These are phyloP conservation scores for Callaeas wilsoni DNA, from an alignment of 2,113 vertebrate species.

Conservation along the genomic window DNA sequence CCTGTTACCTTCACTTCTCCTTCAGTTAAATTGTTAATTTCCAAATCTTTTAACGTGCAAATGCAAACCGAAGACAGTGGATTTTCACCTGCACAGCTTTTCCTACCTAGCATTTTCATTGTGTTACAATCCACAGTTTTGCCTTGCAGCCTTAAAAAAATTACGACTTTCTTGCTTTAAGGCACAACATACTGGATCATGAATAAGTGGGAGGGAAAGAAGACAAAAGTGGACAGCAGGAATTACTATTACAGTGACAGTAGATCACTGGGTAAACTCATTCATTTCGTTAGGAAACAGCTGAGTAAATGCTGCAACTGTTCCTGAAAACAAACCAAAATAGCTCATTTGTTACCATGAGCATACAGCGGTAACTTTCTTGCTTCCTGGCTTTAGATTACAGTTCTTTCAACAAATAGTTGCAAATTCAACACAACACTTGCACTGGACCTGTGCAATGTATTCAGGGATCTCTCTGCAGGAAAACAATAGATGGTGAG, in stretches of 20 bases:
- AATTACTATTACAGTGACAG: neutral
- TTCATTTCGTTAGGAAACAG: neutral
- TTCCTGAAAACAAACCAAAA: neutral
- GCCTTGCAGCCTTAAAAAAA: neutral
- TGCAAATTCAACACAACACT: neutral
- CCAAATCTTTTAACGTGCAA: neutral
- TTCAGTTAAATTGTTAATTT: neutral
- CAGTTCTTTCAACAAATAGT: neutral
- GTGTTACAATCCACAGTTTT: neutral
- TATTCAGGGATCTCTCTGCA: neutral
- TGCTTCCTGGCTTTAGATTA: neutral
- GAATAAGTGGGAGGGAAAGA: neutral
- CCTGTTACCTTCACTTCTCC: neutral
- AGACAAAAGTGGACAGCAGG: neutral
- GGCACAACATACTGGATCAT: neutral
- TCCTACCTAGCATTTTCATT: neutral
- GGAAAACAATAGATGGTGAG: neutral
- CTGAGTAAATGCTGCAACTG: neutral
- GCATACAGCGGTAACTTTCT: neutral
- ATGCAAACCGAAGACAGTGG: neutral
- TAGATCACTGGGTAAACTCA: neutral
- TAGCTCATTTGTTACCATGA: neutral
- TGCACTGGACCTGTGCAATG: neutral
- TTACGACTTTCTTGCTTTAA: neutral
- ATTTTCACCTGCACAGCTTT: neutral